A percentile compares a stretch with the other conserved stretches of the same genome.
Evolutionary conservation across 1,140 invertebrate genomes (phyloP).

Genomic region (Campoletis sonorensis): DNA sequence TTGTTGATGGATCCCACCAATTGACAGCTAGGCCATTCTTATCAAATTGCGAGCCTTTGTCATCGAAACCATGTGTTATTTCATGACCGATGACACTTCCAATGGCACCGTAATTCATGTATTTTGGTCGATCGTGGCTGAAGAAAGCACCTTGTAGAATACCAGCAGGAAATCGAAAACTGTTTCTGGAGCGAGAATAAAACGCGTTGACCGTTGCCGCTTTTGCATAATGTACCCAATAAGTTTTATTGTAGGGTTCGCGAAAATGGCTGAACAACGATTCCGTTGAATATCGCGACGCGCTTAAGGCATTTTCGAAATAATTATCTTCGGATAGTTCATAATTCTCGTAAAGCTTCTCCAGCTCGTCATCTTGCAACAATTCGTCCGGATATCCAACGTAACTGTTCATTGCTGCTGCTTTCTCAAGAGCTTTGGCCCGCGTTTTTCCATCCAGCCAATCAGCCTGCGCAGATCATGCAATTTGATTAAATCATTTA

Average conservation of each 20-base stretch:
- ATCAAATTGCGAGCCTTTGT: conserved; percentile 93
- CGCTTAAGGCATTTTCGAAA: conserved; percentile 85
- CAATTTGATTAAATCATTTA: too few species aligned
- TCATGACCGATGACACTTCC: conserved; percentile 96
- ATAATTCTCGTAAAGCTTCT: conserved; percentile 85
- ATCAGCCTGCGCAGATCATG: too few species aligned
- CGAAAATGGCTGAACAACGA: conserved; percentile 86
- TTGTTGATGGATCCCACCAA: conserved; percentile 89
- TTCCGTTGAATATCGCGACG: conserved; percentile 86
- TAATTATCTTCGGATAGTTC: conserved; percentile 83
- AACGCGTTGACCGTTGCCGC: conserved; percentile 90
- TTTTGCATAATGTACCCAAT: conserved; percentile 87
- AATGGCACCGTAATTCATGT: conserved; percentile 95
- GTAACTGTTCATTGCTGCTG: conserved; percentile 84
- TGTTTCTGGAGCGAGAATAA: conserved; percentile 89
- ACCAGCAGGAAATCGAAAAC: conserved; percentile 91
- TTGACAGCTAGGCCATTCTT: conserved; percentile 90
- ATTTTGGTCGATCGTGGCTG: conserved; percentile 87
- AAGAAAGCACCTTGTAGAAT: conserved; percentile 94
- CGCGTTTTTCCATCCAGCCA: conserved; percentile 94
- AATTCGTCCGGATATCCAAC: conserved; percentile 92
- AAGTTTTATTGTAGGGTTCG: conserved; percentile 88
- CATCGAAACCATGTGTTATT: conserved; percentile 96
- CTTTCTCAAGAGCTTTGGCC: conserved; percentile 83
- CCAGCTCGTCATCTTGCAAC: conserved; percentile 84